Percentiles rank a stretch among this genome's conserved stretches.
Evolutionary conservation across 2,888 invertebrate genomes (phyloP).

Genomic region (Dioctria linearis): DNA sequence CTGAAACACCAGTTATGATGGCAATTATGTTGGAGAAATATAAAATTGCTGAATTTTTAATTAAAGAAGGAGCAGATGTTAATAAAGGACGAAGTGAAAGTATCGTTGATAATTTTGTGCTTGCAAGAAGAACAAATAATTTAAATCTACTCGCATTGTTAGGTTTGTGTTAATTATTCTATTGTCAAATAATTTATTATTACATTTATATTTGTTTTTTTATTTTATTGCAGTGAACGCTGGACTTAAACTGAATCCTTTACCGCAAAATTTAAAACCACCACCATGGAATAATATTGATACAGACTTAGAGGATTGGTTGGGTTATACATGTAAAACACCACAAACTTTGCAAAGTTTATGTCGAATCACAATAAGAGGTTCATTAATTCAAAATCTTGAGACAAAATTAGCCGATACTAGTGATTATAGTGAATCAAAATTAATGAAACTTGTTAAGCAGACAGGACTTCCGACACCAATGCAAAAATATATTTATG

Average conservation of each 20-base stretch:
- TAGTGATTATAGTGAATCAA: conserved; percentile 63
- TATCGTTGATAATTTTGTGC: conserved; percentile 64
- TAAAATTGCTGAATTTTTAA: conserved; percentile 66
- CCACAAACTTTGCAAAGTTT: conserved; percentile 66
- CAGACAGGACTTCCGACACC: conserved; percentile 65
- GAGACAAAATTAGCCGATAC: conserved; percentile 63
- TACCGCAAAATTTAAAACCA: conserved; percentile 56
- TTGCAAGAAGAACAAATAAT: conserved; percentile 61
- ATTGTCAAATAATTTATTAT: background rate
- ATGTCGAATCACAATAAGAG: conserved; percentile 66
- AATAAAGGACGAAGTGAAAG: conserved; percentile 64
- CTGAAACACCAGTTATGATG: conserved; percentile 79
- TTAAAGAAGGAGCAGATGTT: conserved; percentile 68
- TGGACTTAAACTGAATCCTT: conserved; percentile 63
- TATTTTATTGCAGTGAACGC: conserved; percentile 63
- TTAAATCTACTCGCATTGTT: conserved; percentile 65
- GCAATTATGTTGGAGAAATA: conserved; percentile 71
- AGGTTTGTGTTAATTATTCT: conserved; percentile 62
- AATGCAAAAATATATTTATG: conserved; percentile 65
- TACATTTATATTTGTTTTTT: background rate
- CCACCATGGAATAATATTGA: conserved; percentile 55
- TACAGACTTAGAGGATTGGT: conserved; percentile 60
- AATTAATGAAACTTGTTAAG: conserved; percentile 64
- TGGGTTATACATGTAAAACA: conserved; percentile 61
- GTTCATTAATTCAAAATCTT: conserved; percentile 62